A percentile compares a stretch with the other conserved stretches of the same genome.
These are phyloP conservation scores for Bradypodion ventrale DNA, from an alignment of 2,797 vertebrate genomes.

Conservation along the genomic window DNA sequence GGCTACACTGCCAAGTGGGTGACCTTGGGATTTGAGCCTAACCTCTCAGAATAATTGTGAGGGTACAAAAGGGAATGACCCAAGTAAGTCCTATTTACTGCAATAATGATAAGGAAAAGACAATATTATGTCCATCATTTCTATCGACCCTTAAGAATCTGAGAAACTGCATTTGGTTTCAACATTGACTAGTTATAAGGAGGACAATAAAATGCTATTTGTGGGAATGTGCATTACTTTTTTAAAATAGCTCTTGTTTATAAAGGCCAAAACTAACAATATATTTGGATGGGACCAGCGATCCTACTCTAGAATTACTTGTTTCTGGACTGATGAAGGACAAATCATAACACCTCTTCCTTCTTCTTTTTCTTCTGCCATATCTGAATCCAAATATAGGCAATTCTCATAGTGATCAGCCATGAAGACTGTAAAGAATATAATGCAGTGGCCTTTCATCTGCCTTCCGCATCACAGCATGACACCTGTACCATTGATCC, in stretches of 20 bases:
- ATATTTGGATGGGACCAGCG: background rate
- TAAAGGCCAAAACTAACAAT: background rate
- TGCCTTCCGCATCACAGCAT: too few relatives aligned
- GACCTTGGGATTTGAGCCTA: background rate
- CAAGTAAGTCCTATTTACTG: background rate
- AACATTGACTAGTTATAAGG: conserved; percentile 3
- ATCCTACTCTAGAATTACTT: background rate
- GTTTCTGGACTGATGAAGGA: background rate
- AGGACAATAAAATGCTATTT: conserved; percentile 9
- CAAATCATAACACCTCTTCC: background rate
- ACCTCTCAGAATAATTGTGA: background rate
- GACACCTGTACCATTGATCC: too few relatives aligned
- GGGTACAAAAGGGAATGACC: background rate
- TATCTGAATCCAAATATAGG: too few relatives aligned
- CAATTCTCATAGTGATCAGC: too few relatives aligned
- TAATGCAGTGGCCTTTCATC: too few relatives aligned
- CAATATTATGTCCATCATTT: background rate
- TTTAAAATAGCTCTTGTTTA: background rate
- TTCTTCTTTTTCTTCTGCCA: too few relatives aligned
- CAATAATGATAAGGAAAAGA: background rate
- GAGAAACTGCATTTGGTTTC: background rate
- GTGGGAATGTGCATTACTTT: background rate
- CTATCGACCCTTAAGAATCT: too few relatives aligned
- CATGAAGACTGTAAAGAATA: too few relatives aligned
- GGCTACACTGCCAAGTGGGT: background rate